Evolutionary conservation across 2,888 invertebrate genomes (phyloP), one percentile per base, ranked within the genome.

Genomic region (Mimumesa dahlbomi): DNA sequence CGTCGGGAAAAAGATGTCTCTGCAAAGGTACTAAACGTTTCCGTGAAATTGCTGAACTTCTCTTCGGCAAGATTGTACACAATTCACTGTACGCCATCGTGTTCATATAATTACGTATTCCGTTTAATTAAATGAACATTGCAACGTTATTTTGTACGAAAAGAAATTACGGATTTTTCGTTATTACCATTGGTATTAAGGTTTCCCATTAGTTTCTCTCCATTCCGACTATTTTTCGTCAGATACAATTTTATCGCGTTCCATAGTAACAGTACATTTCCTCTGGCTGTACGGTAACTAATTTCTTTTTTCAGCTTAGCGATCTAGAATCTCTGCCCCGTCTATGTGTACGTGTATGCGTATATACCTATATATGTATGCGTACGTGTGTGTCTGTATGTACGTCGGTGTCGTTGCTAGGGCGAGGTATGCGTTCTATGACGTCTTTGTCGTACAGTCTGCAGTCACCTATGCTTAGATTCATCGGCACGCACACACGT

Each of bases 361-460:
- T n/a, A n/a, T n/a, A n/a, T n/a, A n/a, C n/a, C n/a, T n/a, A n/a
- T n/a, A n/a, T n/a, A n/a, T n/a, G n/a, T n/a, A n/a, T n/a, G n/a
- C n/a, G n/a, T n/a, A n/a, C n/a, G n/a, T n/a, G n/a, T n/a, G n/a
- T n/a, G n/a, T n/a, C n/a, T n/a, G n/a, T n/a, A n/a, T n/a, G n/a
- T n/a, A n/a, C n/a, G 4, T 13, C 9, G 5, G 9, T 42, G 18
- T 45, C 21, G 45, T 45, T 45, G 45, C 21, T 21, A 22, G n/a
- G 22, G n/a, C 43, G 2, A 21, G 9, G 11, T 45, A 7, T 11
- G 4, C 11, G 9, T 21, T 14, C 21, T 3, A 45, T 21, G 45
- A 21, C 45, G 45, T 45, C 45, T 45, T 45, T 45, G 45, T 45
- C 21, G 22, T 21, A 45, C 21, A 6, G 21, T 13, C 21, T 45